Conservation (phyloP, 2,113 vertebrate genomes). For the Stigmatopora argus region DNA sequence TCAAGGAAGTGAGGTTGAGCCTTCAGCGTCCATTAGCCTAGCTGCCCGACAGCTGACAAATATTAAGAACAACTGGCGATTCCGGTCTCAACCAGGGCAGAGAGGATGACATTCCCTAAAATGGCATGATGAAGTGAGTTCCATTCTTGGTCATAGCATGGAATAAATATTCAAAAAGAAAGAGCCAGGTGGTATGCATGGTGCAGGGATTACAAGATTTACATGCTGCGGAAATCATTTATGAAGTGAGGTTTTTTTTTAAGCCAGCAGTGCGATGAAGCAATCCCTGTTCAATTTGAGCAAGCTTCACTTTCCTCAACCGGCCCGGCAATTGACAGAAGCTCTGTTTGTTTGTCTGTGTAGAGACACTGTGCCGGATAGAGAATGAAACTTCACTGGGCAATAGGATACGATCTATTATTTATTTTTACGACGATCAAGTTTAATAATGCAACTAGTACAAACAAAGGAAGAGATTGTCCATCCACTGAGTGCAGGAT, state of each 20-base stretch:
- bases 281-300: neutral
- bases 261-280: constrained; percentile 1
- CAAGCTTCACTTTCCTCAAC: neutral
- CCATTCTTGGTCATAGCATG: neutral
- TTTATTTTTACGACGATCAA: neutral
- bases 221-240: constrained; percentile 2
- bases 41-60: constrained; percentile 53
- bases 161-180: neutral
- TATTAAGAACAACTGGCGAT: constrained; percentile 48
- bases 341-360: neutral
- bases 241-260: constrained; percentile 1
- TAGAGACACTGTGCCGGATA: neutral
- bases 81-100: constrained; percentile 41
- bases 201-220: constrained; percentile 18
- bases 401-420: neutral
- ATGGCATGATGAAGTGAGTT: constrained; percentile 20
- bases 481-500: neutral
- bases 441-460: neutral
- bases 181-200: constrained; percentile 4
- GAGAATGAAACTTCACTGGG: neutral
- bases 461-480: neutral
- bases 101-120: constrained; percentile 1
- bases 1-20: constrained; percentile 14
- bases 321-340: neutral
- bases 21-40: constrained; percentile 38